phyloP scores from a whole-genome alignment of 2,113 vertebrate genomes.

The Eublepharis macularius region DNA sequence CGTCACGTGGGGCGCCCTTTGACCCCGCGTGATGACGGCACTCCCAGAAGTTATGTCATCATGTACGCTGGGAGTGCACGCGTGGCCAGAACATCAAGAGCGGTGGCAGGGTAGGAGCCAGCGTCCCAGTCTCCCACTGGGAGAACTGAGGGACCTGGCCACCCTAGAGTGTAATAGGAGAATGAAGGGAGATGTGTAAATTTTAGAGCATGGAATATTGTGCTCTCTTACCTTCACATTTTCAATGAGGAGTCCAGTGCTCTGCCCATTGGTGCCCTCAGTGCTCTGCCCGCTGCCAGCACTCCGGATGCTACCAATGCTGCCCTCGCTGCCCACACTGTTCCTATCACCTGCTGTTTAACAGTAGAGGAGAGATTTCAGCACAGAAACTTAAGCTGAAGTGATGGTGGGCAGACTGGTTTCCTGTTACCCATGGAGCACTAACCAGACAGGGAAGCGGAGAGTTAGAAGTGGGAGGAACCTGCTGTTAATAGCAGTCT shows the following conservation, averaged over 20 bases:
- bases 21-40: too few species aligned
- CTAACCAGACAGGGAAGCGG: neutral
- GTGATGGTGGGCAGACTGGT: neutral
- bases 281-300: slow-evolving; percentile 94
- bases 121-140: too few species aligned
- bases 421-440: neutral
- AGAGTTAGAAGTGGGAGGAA: neutral
- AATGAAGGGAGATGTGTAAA: too few species aligned
- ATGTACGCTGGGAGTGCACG: too few species aligned
- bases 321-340: slow-evolving; percentile 91
- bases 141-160: too few species aligned
- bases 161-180: neutral
- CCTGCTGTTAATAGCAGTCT: neutral
- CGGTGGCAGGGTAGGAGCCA: too few species aligned
- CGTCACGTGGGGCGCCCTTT: too few species aligned
- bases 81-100: too few species aligned
- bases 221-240: slow-evolving; percentile 73
- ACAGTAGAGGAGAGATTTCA: neutral
- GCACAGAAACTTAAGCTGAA: neutral
- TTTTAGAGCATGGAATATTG: neutral
- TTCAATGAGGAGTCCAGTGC: slow-evolving; percentile 74
- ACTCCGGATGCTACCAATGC: slow-evolving; percentile 92
- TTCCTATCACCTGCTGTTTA: slow-evolving; percentile 88
- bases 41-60: too few species aligned
- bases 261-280: slow-evolving; percentile 83